Evolutionary conservation across 2,888 invertebrate species (phyloP).

Genomic region (Philopedon plagiatum): DNA sequence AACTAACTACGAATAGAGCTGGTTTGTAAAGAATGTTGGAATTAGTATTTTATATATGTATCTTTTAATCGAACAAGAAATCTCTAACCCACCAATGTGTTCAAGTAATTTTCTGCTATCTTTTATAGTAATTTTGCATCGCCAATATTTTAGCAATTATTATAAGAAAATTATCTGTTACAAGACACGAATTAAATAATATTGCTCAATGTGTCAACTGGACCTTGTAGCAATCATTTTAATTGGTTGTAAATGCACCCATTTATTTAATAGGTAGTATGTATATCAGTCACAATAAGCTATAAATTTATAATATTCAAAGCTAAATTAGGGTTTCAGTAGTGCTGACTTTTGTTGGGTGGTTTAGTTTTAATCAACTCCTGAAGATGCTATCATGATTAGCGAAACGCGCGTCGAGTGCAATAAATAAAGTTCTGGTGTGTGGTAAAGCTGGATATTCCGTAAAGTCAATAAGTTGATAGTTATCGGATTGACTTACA

Average conservation of each 20-base stretch:
- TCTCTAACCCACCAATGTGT: not conserved
- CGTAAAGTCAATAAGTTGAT: too few relatives aligned
- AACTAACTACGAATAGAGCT: not conserved
- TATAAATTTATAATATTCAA: too few relatives aligned
- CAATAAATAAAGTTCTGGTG: too few relatives aligned
- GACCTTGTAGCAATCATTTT: not conserved
- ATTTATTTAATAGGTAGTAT: not conserved
- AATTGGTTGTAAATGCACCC: not conserved
- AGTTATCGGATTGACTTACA: too few relatives aligned
- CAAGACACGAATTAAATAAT: conserved; percentile 7
- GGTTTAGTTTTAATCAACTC: too few relatives aligned
- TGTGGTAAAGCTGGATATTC: too few relatives aligned
- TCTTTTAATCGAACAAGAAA: conserved; percentile 15
- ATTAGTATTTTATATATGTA: conserved; percentile 15
- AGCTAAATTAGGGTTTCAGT: too few relatives aligned
- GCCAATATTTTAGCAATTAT: conserved; percentile 34
- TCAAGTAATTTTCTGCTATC: conserved; percentile 32
- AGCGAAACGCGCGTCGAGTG: too few relatives aligned
- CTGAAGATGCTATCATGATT: too few relatives aligned
- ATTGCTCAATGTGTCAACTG: not conserved
- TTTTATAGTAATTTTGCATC: conserved; percentile 19
- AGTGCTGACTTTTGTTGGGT: too few relatives aligned
- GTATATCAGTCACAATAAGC: too few relatives aligned
- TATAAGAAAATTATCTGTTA: conserved; percentile 29
- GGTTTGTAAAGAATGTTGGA: not conserved